Evolutionary conservation across 2,888 invertebrate genomes (phyloP).

Genomic region (Tryphoninae sp.): DNA sequence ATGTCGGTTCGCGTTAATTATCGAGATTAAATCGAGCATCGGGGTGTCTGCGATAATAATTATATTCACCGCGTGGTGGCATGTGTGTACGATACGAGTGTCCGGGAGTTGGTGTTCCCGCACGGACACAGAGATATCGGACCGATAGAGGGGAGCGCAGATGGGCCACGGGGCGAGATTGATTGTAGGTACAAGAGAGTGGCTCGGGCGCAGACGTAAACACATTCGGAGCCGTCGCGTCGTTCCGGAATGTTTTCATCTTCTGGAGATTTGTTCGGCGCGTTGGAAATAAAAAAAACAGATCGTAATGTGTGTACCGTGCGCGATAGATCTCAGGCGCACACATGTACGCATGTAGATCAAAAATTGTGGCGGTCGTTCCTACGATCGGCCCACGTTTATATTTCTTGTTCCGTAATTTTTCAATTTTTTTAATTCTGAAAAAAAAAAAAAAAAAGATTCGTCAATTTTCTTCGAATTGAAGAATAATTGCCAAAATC

Average conservation of each 20-base stretch:
- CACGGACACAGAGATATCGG: background rate
- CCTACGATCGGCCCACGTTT: no score
- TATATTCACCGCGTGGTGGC: background rate
- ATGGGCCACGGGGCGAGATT: slow-evolving; percentile 39
- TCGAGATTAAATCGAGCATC: background rate
- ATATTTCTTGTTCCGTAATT: no score
- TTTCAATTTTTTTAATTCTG: no score
- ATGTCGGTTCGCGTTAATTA: background rate
- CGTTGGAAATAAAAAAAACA: background rate
- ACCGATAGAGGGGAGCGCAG: slow-evolving; percentile 3
- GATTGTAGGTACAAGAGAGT: slow-evolving; percentile 51
- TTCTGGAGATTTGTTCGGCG: slow-evolving; percentile 36
- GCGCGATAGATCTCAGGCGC: background rate
- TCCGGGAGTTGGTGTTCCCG: background rate
- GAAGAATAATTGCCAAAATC: no score
- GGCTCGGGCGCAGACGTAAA: slow-evolving; percentile 54
- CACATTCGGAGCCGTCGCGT: slow-evolving; percentile 54
- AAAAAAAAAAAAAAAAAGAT: no score
- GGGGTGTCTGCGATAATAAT: background rate
- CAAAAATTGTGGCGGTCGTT: background rate
- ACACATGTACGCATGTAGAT: background rate
- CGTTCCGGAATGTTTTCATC: slow-evolving; percentile 53
- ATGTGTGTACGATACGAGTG: slow-evolving; percentile 9
- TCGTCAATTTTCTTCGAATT: no score
- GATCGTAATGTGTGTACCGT: slow-evolving; percentile 17